Evolutionary conservation across 2,113 vertebrate species (phyloP).

Genomic region (Argyrosomus japonicus): DNA sequence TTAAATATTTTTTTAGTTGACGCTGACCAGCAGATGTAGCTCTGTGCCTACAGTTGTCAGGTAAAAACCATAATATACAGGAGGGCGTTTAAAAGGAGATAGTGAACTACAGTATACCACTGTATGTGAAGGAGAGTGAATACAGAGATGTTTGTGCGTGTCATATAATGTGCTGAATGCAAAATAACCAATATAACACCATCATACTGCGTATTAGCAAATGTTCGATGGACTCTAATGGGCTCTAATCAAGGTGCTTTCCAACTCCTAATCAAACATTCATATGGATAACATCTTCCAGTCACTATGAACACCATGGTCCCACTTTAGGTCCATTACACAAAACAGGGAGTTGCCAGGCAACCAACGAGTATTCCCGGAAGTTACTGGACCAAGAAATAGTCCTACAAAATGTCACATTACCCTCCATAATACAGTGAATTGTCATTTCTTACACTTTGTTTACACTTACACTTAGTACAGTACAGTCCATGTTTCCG

Average conservation of each 20-base stretch:
- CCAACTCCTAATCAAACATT: background rate
- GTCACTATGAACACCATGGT: background rate
- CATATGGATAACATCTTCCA: background rate
- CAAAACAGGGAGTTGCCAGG: conserved; percentile 35
- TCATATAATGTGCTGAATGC: background rate
- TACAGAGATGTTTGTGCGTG: background rate
- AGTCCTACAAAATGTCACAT: no score
- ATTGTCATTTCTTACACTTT: background rate
- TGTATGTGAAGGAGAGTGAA: background rate
- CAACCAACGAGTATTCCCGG: conserved; percentile 13
- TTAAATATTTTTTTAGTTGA: conserved; percentile 30
- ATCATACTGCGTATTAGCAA: background rate
- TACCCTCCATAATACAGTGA: background rate
- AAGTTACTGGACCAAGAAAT: background rate
- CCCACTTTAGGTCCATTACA: background rate
- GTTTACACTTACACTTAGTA: no score
- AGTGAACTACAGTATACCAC: background rate
- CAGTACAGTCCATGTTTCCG: background rate
- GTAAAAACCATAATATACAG: conserved; percentile 14
- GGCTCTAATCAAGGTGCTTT: background rate
- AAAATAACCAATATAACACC: background rate
- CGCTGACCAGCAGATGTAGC: conserved; percentile 33
- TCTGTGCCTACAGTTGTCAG: conserved; percentile 8
- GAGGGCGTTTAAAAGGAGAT: background rate
- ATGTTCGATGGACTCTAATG: background rate